Conservation (phyloP, 2,888 invertebrate genomes). For the Lasioglossum zephyrum region DNA sequence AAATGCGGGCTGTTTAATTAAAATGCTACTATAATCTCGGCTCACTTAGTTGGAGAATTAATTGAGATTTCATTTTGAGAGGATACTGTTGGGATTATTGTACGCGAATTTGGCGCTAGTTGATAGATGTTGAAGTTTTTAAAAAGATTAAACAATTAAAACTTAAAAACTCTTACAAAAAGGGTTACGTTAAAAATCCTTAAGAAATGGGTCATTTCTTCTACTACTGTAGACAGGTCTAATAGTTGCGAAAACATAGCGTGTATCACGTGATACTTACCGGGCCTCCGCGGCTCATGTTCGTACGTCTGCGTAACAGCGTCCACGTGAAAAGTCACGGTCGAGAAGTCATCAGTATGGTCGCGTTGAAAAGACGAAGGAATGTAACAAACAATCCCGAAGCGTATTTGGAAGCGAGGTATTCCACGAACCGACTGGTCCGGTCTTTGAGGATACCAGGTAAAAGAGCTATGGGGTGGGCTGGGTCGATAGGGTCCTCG, state of each 20-base stretch:
- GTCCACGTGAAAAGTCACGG: not conserved
- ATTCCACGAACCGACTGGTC: not conserved
- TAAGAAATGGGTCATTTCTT: not conserved
- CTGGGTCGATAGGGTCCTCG: slow-evolving; percentile 11
- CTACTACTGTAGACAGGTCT: not conserved
- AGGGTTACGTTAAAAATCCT: not conserved
- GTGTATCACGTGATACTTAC: not conserved
- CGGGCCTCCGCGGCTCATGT: not conserved
- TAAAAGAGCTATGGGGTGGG: not conserved
- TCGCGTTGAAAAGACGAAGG: not conserved
- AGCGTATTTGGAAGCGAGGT: not conserved
- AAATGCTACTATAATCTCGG: not conserved
- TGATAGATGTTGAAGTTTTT: no score
- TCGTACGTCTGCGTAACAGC: not conserved
- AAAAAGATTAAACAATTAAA: no score
- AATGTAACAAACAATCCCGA: not conserved
- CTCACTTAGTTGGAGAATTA: not conserved
- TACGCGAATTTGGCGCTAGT: no score
- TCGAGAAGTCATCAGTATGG: not conserved
- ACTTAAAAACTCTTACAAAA: not conserved
- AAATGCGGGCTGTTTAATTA: not conserved
- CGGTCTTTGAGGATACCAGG: slow-evolving; percentile 3
- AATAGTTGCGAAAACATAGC: not conserved
- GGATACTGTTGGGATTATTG: no score
- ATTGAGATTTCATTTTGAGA: not conserved